Percentiles rank a stretch among this genome's conserved stretches.
These are phyloP conservation scores for Bothrops jararaca DNA, from an alignment of 2,113 vertebrate genomes.

Conservation along the genomic window DNA sequence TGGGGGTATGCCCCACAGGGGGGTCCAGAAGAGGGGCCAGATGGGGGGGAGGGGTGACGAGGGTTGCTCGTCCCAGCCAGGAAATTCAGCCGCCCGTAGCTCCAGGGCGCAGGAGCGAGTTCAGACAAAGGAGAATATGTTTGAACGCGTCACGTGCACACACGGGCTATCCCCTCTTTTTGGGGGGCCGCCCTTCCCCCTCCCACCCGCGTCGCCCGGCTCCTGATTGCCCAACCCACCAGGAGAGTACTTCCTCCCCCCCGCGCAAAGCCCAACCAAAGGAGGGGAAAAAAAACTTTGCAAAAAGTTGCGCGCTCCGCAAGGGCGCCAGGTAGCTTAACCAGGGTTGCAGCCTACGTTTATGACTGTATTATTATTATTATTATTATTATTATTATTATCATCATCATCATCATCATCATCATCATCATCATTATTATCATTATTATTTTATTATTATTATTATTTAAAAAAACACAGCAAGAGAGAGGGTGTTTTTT, in stretches of 20 bases:
- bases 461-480: too few species aligned
- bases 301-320: not conserved
- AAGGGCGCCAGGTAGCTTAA: not conserved
- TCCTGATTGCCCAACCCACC: not conserved
- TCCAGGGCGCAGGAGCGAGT: not conserved
- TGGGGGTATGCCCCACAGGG: not conserved
- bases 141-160: conserved; percentile 7
- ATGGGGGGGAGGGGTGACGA: too few species aligned
- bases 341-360: not conserved
- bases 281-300: not conserved
- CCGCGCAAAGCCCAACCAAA: too few species aligned
- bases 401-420: too few species aligned
- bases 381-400: too few species aligned
- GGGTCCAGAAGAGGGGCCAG: not conserved
- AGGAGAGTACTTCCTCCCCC: not conserved
- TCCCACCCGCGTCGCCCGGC: not conserved
- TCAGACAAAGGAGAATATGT: conserved; percentile 17
- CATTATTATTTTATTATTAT: too few species aligned
- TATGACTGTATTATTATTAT: too few species aligned
- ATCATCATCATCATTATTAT: too few species aligned
- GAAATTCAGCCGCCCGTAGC: not conserved
- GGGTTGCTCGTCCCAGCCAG: not conserved
- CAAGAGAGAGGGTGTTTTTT: not conserved
- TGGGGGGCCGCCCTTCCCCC: not conserved
- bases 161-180: not conserved